These are phyloP conservation scores for Diplosoma virens DNA, from an alignment of 23 tunicate species.

Conservation along the genomic window DNA sequence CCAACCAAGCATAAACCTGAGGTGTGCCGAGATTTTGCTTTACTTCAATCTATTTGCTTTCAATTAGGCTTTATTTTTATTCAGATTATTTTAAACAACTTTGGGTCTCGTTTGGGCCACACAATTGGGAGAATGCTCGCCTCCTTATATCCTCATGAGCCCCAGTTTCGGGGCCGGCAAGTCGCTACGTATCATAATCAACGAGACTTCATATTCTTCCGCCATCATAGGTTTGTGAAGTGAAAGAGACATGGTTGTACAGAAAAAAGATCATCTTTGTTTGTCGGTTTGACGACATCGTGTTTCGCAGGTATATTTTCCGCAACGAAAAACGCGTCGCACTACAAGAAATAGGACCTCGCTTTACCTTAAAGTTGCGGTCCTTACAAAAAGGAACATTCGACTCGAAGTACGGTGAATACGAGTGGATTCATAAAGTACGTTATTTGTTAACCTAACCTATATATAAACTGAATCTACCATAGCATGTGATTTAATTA, in stretches of 20 bases:
- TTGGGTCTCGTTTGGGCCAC: constrained; percentile 84
- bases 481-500: no score
- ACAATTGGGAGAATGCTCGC: constrained; percentile 93
- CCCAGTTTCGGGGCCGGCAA: constrained; percentile 93
- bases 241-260: no score
- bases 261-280: no score
- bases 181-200: constrained; percentile 98
- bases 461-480: no score
- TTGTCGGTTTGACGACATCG: neutral
- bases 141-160: constrained; percentile 85
- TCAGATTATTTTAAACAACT: constrained; percentile 73
- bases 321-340: constrained; percentile 93
- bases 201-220: constrained; percentile 88
- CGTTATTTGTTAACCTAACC: neutral
- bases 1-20: constrained; percentile 93
- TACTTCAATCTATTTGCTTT: neutral
- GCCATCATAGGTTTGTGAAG: constrained; percentile 77
- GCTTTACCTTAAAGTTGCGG: constrained; percentile 88
- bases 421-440: constrained; percentile 94
- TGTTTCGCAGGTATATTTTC: constrained; percentile 51
- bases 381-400: constrained; percentile 94
- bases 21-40: no score
- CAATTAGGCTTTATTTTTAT: no score
- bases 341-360: constrained; percentile 92
- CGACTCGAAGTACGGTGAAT: constrained; percentile 98